These are phyloP conservation scores for Taphrorychus bicolor DNA, from an alignment of 2,888 invertebrate species.

Conservation along the genomic window DNA sequence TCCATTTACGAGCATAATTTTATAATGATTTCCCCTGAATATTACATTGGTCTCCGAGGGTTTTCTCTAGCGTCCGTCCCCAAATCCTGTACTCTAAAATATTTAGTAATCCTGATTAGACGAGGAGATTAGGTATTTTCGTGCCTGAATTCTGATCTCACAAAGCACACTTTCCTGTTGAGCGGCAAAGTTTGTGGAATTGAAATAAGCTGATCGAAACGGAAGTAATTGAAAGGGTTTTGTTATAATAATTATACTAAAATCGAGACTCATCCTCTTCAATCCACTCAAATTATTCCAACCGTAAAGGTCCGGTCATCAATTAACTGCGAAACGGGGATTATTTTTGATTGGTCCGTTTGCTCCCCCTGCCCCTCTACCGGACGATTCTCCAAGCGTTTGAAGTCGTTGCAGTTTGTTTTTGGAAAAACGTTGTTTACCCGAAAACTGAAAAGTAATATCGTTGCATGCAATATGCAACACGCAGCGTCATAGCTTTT, in stretches of 20 bases:
- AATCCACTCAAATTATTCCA: conserved; percentile 19
- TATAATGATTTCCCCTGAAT: background rate
- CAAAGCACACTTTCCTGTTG: background rate
- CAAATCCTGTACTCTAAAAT: background rate
- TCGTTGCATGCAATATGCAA: conserved; percentile 1
- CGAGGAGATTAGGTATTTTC: background rate
- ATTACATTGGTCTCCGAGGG: background rate
- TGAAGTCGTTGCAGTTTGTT: background rate
- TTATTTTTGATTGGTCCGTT: background rate
- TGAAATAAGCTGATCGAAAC: background rate
- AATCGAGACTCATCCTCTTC: background rate
- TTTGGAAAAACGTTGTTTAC: background rate
- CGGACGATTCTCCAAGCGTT: background rate
- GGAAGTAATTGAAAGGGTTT: background rate
- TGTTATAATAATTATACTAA: background rate
- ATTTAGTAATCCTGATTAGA: conserved; percentile 3
- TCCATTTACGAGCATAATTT: background rate
- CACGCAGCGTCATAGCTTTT: conserved; percentile 7
- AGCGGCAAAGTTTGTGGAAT: background rate
- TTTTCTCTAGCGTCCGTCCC: conserved; percentile 1
- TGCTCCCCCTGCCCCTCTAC: background rate
- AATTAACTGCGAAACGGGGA: conserved; percentile 2
- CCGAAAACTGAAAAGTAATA: conserved; percentile 3
- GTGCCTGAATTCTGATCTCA: background rate
- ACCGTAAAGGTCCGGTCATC: conserved; percentile 14